Percentiles rank a stretch among this genome's conserved stretches.
phyloP scores from a whole-genome alignment of 2,113 vertebrate species.

The Etia nguti region DNA sequence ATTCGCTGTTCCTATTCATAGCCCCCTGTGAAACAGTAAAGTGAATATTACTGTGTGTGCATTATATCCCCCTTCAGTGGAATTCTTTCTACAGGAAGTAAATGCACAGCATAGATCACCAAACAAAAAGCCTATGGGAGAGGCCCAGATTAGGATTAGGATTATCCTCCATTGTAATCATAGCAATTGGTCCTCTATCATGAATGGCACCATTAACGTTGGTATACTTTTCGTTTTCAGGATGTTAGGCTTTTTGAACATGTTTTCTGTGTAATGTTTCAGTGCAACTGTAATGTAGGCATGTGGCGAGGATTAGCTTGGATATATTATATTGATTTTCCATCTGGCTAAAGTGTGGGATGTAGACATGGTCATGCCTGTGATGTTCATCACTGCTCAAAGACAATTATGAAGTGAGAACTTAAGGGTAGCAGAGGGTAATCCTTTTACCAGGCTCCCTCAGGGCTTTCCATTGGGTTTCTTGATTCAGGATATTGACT shows the following conservation, averaged over 20 bases:
- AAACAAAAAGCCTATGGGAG: slow-evolving; percentile 56
- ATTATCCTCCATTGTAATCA: slow-evolving; percentile 49
- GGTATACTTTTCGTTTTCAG: slow-evolving; percentile 39
- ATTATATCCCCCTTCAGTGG: slow-evolving; percentile 36
- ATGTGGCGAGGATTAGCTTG: neutral
- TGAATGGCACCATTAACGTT: slow-evolving; percentile 59
- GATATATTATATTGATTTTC: slow-evolving; percentile 41
- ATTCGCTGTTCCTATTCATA: slow-evolving; percentile 43
- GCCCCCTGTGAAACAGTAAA: slow-evolving; percentile 37
- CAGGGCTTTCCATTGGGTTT: slow-evolving; percentile 38
- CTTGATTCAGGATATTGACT: slow-evolving; percentile 65
- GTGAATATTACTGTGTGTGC: slow-evolving; percentile 42
- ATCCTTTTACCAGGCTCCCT: slow-evolving; percentile 71
- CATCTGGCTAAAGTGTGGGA: slow-evolving; percentile 40
- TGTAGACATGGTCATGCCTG: slow-evolving; percentile 41
- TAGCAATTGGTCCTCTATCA: slow-evolving; percentile 18
- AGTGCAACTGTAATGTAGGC: slow-evolving; percentile 28
- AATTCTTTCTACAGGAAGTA: slow-evolving; percentile 39
- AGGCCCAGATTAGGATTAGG: slow-evolving; percentile 42
- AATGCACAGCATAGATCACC: slow-evolving; percentile 58
- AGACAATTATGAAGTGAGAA: slow-evolving; percentile 71
- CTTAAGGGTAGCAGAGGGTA: slow-evolving; percentile 62
- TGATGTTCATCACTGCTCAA: slow-evolving; percentile 68
- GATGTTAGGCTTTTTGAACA: slow-evolving; percentile 22
- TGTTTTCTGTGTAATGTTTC: slow-evolving; percentile 4